phyloP scores from a whole-genome alignment of 1,140 invertebrate species.

The Kradibia gibbosae region DNA sequence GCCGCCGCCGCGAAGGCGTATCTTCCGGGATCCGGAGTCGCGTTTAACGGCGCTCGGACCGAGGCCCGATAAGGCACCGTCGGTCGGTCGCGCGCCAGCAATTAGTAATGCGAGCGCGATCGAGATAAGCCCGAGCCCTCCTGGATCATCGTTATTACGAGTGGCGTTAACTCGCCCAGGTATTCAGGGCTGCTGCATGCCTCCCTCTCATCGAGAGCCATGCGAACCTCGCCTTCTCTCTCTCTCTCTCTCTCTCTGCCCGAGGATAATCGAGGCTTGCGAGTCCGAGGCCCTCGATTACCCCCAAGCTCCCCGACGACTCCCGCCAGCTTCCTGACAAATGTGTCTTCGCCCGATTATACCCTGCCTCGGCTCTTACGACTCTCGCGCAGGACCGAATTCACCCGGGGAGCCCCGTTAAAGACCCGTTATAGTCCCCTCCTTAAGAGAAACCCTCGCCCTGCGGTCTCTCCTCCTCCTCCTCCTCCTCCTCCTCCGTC shows the following conservation, averaged over 20 bases:
- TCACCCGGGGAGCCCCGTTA: too few relatives aligned
- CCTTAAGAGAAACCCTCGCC: too few relatives aligned
- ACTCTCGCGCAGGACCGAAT: too few relatives aligned
- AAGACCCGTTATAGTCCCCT: too few relatives aligned
- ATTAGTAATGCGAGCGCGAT: background rate
- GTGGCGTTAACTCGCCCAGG: background rate
- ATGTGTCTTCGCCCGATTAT: background rate
- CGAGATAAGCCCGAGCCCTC: background rate
- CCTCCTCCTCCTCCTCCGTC: too few relatives aligned
- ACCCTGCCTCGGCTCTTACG: too few relatives aligned
- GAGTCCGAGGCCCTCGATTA: background rate
- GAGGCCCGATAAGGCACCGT: background rate
- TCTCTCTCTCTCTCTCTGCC: too few relatives aligned
- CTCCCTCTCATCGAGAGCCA: background rate
- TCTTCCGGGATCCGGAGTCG: constrained; percentile 13
- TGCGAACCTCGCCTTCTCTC: too few relatives aligned
- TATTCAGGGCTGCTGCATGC: background rate
- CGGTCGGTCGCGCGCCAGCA: background rate
- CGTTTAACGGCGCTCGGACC: background rate
- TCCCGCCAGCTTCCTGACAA: background rate
- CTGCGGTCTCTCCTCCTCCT: too few relatives aligned
- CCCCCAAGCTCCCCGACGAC: too few relatives aligned
- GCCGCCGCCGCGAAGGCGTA: background rate
- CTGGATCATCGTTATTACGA: background rate
- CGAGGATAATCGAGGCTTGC: too few relatives aligned